Conservation (phyloP, 2,888 invertebrate genomes). For the Amphipyra tragopoginis region DNA sequence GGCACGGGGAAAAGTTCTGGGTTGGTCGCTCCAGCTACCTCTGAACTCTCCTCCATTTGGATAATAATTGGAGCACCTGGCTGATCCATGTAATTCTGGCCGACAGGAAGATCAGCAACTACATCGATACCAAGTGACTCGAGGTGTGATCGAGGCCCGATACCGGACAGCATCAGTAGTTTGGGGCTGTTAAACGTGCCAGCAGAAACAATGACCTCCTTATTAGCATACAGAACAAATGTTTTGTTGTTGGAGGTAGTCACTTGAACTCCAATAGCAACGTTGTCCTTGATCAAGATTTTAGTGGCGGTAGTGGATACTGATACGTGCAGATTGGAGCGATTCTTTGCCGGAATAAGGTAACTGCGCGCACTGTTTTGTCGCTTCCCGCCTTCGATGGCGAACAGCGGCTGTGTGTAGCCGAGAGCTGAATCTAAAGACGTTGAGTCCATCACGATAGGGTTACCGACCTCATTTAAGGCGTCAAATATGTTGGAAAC, state of each 20-base stretch:
- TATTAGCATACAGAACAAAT: constrained; percentile 24
- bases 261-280: constrained; percentile 36
- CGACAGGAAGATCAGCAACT: constrained; percentile 41
- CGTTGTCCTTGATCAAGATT: constrained; percentile 19
- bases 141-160: constrained; percentile 32
- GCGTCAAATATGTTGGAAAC: neutral
- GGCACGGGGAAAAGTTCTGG: constrained; percentile 53
- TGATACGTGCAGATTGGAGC: constrained; percentile 20
- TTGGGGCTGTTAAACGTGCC: constrained; percentile 29
- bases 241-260: constrained; percentile 10
- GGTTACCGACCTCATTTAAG: constrained; percentile 23
- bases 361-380: constrained; percentile 17
- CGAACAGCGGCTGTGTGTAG: constrained; percentile 8
- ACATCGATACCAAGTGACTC: constrained; percentile 29
- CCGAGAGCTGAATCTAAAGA: constrained; percentile 9
- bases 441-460: constrained; percentile 10
- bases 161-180: constrained; percentile 39
- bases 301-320: constrained; percentile 28
- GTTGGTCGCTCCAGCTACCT: constrained; percentile 25
- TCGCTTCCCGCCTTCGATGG: constrained; percentile 14
- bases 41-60: constrained; percentile 17
- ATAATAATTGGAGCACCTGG: constrained; percentile 6
- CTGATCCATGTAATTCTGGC: constrained; percentile 40
- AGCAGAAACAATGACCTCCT: constrained; percentile 36
- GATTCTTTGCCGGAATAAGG: neutral